Percentiles rank a stretch among this genome's conserved stretches.
These are phyloP conservation scores for Mythimna albipuncta DNA, from an alignment of 2,888 invertebrate species.

Conservation along the genomic window DNA sequence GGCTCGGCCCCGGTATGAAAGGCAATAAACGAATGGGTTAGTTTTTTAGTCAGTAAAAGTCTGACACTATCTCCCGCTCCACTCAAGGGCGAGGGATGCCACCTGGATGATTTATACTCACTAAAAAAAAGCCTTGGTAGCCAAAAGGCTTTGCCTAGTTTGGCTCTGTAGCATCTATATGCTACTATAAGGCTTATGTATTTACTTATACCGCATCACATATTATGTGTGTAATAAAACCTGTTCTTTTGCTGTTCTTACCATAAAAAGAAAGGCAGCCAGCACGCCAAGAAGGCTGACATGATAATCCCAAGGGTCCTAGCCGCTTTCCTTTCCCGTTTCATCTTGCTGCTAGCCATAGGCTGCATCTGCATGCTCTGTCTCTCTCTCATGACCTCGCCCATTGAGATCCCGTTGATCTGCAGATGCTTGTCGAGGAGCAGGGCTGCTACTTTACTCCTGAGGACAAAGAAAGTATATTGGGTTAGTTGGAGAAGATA, in stretches of 20 bases:
- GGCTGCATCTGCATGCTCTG: conserved; percentile 93
- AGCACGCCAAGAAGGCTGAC: conserved; percentile 98
- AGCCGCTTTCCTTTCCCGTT: conserved; percentile 97
- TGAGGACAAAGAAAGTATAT: conserved; percentile 73
- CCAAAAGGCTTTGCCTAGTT: too few species aligned
- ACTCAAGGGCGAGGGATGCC: too few species aligned
- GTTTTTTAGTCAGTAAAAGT: too few species aligned
- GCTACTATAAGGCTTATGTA: too few species aligned
- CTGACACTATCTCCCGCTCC: too few species aligned
- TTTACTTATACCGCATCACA: too few species aligned
- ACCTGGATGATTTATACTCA: too few species aligned
- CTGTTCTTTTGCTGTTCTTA: conserved; percentile 77
- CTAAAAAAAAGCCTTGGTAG: too few species aligned
- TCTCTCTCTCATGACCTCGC: conserved; percentile 89
- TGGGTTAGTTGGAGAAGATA: not conserved
- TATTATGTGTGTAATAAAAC: too few species aligned
- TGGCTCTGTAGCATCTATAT: too few species aligned
- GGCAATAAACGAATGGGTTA: too few species aligned
- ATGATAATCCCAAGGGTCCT: conserved; percentile 98
- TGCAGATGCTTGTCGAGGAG: conserved; percentile 96
- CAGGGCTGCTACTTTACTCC: conserved; percentile 97
- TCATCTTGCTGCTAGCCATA: conserved; percentile 96
- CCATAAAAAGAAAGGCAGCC: conserved; percentile 99
- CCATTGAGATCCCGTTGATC: conserved; percentile 96
- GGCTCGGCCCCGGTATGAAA: too few species aligned